phyloP scores from a whole-genome alignment of 2,797 vertebrate genomes.

The Mormyrops attenuatus region DNA sequence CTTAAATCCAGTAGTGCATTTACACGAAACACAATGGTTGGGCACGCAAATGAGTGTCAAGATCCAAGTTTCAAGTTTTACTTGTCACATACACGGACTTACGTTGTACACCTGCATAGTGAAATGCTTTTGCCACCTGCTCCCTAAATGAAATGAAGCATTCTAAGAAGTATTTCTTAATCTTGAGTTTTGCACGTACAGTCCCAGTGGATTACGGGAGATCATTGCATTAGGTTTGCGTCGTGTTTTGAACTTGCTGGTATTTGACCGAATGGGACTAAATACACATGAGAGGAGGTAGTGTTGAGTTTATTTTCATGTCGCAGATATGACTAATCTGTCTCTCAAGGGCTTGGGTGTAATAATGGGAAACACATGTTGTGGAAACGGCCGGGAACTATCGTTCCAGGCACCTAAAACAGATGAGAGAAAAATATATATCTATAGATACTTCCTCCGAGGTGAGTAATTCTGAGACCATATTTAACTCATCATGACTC shows the following conservation, averaged over 20 bases:
- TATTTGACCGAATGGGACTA: not conserved
- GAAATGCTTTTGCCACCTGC: not conserved
- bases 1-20: not conserved
- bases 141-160: not conserved
- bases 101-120: not conserved
- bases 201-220: not conserved
- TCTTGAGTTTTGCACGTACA: not conserved
- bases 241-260: not conserved
- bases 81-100: not conserved
- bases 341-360: constrained; percentile 3
- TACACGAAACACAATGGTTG: not conserved
- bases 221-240: not conserved
- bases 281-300: not conserved
- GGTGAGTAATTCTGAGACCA: not conserved
- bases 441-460: not conserved
- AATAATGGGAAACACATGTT: constrained; percentile 18
- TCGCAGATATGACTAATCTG: constrained; percentile 11
- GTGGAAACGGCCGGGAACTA: not conserved
- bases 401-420: not conserved
- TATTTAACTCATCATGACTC: not conserved
- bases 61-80: not conserved
- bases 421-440: constrained; percentile 10
- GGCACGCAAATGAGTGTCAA: not conserved
- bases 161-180: not conserved
- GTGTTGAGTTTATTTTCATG: not conserved